Base-by-base conservation (phyloP, 2,113 vertebrate species). In the Apaloderma vittatum region DNA sequence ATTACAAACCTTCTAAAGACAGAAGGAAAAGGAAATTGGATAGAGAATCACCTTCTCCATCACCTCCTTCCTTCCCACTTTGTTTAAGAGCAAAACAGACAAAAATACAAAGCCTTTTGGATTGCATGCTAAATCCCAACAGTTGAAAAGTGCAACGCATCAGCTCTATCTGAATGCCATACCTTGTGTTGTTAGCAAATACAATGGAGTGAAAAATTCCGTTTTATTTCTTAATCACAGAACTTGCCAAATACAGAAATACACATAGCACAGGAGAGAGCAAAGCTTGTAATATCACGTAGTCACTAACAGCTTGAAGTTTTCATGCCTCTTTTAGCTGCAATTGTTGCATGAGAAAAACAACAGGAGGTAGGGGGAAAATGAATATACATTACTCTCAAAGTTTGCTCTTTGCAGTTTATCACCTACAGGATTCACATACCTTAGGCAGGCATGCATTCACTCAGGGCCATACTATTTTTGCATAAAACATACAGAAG, bases 1-100 rank as follows among this genome's bases (percentile, higher is more conserved):
- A 92, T 88, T 90, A 93, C 86, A 85, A 86, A 86, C 83, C 95
- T 86, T 87, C 68, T 58, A 52, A 93, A 97, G 91, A 90, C 86
- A 95, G 78, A 88, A 86, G 67, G n/a, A 82, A 95, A 52, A 75
- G 78, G 84, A 83, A 92, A 94, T 34, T 70, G 79, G 66, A 90
- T 55, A 57, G 63, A 96, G 97, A 94, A 91, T 85, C 80, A 94
- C 96, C 91, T 97, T 81, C 72, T 36, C 55, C 57, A 84, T 77
- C 79, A 83, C 76, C 90, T 88, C 70, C 43, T 88, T 90, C 83
- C 79, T 81, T 77, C 68, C 58, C 3, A 14, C 76, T 89, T 93
- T 91, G 92, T 86, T 90, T 86, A 87, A 84, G 40, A 73, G 58
- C 61, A 87, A 89, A 90, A 58, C 32, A 89, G 91, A 81, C 36